Evolutionary conservation across 2,797 vertebrate species (phyloP).

Genomic region (Lacerta bilineata): DNA sequence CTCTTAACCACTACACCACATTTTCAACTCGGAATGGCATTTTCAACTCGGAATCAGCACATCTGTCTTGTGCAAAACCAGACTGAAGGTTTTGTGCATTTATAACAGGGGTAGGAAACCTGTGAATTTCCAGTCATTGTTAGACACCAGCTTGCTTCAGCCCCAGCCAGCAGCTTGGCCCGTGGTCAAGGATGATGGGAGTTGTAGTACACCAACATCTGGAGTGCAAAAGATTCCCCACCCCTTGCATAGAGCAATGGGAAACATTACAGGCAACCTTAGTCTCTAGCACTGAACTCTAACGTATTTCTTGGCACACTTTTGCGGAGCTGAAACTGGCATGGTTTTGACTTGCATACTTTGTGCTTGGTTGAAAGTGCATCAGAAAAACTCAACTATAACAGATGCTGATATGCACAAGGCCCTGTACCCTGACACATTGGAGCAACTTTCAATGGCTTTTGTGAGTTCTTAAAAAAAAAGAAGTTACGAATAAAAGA

Average conservation of each 20-base stretch:
- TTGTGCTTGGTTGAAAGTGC: background rate
- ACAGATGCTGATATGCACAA: conserved; percentile 3
- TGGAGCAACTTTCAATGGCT: background rate
- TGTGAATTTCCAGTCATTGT: too few species aligned
- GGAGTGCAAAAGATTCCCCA: too few species aligned
- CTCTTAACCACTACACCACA: background rate
- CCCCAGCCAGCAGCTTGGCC: too few species aligned
- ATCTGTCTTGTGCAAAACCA: background rate
- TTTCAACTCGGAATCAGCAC: background rate
- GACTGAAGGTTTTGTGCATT: background rate
- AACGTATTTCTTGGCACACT: background rate
- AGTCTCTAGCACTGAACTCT: background rate
- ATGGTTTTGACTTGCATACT: conserved; percentile 1
- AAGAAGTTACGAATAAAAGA: conserved; percentile 3
- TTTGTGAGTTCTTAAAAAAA: conserved; percentile 41
- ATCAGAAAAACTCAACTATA: conserved; percentile 19
- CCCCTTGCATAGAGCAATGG: background rate
- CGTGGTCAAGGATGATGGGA: too few species aligned
- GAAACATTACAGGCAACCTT: background rate
- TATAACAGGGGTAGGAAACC: too few species aligned
- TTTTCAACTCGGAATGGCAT: background rate
- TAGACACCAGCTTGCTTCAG: too few species aligned
- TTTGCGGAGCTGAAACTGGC: conserved; percentile 17
- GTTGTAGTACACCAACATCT: too few species aligned
- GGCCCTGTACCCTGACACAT: background rate